A percentile compares a stretch with the other conserved stretches of the same genome.
Evolutionary conservation across 2,888 invertebrate species (phyloP).

Genomic region (Myathropa florea): DNA sequence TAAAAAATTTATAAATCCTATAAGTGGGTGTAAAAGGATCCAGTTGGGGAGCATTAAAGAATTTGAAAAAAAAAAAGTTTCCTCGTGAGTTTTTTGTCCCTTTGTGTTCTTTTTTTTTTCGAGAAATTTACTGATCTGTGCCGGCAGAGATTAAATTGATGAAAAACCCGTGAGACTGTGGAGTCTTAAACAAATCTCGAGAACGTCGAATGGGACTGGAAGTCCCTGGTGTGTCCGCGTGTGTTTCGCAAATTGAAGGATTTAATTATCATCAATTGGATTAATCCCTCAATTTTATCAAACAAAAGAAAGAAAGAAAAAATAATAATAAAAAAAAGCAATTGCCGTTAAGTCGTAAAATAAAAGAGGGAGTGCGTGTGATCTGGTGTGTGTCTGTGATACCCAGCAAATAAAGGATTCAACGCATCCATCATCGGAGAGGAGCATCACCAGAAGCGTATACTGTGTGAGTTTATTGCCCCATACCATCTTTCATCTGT

Average conservation of each 20-base stretch:
- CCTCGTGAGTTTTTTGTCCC: too few species aligned
- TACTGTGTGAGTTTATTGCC: conserved; percentile 46
- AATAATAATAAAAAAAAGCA: background rate
- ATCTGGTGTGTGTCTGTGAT: background rate
- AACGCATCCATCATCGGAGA: background rate
- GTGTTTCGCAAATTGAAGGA: background rate
- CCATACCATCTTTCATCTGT: background rate
- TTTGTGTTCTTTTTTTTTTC: background rate
- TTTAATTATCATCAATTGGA: conserved; percentile 1
- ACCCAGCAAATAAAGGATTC: conserved; percentile 20
- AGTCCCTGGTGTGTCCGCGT: background rate
- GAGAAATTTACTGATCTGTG: background rate
- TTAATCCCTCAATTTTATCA: background rate
- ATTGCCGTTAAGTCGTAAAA: conserved; percentile 27
- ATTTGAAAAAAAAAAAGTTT: background rate
- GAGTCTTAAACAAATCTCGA: conserved; percentile 4
- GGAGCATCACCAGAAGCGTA: background rate
- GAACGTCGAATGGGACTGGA: background rate
- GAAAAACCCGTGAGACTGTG: background rate
- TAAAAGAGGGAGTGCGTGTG: background rate
- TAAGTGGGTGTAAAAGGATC: background rate
- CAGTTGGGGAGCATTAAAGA: background rate
- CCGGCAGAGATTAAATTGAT: background rate
- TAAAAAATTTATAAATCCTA: background rate
- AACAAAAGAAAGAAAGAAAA: background rate